A percentile compares a stretch with the other conserved stretches of the same genome.
Evolutionary conservation across 2,888 invertebrate species (phyloP).

Genomic region (Anodontia alba): DNA sequence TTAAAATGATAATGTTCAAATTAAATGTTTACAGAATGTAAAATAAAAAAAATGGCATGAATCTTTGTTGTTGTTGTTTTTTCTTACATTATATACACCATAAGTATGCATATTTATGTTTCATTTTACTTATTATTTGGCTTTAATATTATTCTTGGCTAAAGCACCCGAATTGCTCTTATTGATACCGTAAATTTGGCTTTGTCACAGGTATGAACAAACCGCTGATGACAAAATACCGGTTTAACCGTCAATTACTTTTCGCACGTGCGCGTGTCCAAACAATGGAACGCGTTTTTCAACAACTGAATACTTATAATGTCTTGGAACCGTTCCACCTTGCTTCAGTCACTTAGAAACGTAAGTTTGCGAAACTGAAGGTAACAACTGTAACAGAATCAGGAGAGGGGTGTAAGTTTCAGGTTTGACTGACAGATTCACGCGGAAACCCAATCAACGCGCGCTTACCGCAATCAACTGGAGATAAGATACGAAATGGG

Average conservation of each 20-base stretch:
- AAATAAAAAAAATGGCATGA: too few relatives aligned
- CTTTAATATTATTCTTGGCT: too few relatives aligned
- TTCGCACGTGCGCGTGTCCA: conserved; percentile 60
- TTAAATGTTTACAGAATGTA: too few relatives aligned
- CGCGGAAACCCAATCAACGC: not conserved
- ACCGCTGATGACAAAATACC: not conserved
- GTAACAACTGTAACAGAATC: conserved; percentile 37
- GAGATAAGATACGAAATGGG: conserved; percentile 11
- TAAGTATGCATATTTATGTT: too few relatives aligned
- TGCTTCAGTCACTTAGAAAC: conserved; percentile 16
- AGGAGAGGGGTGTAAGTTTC: conserved; percentile 43
- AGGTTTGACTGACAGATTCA: conserved; percentile 49
- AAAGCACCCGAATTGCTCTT: too few relatives aligned
- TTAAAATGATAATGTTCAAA: too few relatives aligned
- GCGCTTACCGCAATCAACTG: not conserved
- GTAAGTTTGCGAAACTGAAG: conserved; percentile 25
- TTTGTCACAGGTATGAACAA: too few relatives aligned
- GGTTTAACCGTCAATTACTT: conserved; percentile 60
- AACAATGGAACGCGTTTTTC: conserved; percentile 60
- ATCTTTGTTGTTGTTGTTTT: too few relatives aligned
- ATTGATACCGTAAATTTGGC: too few relatives aligned
- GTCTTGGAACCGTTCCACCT: conserved; percentile 52
- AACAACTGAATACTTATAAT: conserved; percentile 49
- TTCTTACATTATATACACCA: too few relatives aligned
- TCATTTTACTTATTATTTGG: too few relatives aligned